Evolutionary conservation across 2,113 vertebrate genomes (phyloP), one percentile per base, ranked within the genome.

Genomic region (Plectropomus leopardus): DNA sequence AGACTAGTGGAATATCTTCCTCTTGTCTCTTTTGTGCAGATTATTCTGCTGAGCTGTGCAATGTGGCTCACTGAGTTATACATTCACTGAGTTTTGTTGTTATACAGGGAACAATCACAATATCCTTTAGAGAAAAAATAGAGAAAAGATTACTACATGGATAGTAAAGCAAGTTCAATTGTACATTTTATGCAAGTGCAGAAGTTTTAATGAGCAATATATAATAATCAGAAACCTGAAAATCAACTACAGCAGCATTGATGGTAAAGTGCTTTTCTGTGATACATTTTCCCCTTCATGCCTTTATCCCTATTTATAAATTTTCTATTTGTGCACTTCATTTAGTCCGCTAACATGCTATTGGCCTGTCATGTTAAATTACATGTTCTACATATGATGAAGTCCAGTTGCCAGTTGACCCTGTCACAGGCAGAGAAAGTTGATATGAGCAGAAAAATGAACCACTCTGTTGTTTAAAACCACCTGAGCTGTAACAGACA

Each of bases 401-500:
- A 79, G 71, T 74, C 63, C 78, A 85, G 73, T 83, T 69, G 59
- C 55, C 60, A 84, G 24, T 57, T 78, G 72, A 86, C 78, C 70
- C 60, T 73, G 45, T 59, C 30, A 7, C 63, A 47, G 67, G 65
- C 60, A 58, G 47, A 48, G 44, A 77, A 51, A 40, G 50, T 76
- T 40, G 66, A 48, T 64, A 40, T 45, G 55, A 70, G 55, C 7
- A 79, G 69, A 80, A 51, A 72, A 76, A 65, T 57, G 1, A 64
- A 72, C 68, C 32, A 40, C 57, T 81, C 68, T 72, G 23, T 70
- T 77, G 63, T 67, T 51, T 75, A 60, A 86, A 88, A 64, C 34
- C 61, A 80, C 77, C 84, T 88, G 61, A 57, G 58, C 40, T 10
- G 3, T 51, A 57, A 75, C 3, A 67, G 23, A 75, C 47, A 61